Conservation (phyloP, 2,888 invertebrate genomes). For the Drosophila maculinotata region DNA sequence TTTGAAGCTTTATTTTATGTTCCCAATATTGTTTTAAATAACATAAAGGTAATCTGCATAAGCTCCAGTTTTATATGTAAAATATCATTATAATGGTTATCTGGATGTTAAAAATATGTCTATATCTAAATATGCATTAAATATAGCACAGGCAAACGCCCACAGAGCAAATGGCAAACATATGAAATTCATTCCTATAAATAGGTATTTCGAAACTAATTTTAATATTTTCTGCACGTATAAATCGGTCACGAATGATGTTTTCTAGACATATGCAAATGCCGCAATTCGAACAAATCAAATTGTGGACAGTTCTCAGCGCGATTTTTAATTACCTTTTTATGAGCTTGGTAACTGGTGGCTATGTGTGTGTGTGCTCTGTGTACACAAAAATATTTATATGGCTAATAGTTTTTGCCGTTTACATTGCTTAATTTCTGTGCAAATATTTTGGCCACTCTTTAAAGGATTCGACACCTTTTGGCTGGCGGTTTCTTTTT, state of each 20-base stretch:
- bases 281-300: conserved; percentile 70
- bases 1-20: too few species aligned
- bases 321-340: conserved; percentile 62
- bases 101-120: conserved; percentile 5
- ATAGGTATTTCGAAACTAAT: conserved; percentile 65
- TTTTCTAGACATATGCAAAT: conserved; percentile 68
- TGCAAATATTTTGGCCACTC: conserved; percentile 61
- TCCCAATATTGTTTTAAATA: not conserved
- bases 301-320: conserved; percentile 59
- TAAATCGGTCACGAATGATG: conserved; percentile 45
- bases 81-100: not conserved
- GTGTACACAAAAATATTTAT: conserved; percentile 17
- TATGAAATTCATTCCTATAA: conserved; percentile 61
- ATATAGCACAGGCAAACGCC: conserved; percentile 18
- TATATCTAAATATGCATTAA: conserved; percentile 7
- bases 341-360: conserved; percentile 18
- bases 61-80: not conserved
- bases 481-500: conserved; percentile 24
- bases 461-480: conserved; percentile 32
- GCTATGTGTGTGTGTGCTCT: not conserved
- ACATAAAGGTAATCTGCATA: conserved; percentile 16
- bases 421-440: conserved; percentile 69
- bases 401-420: conserved; percentile 50
- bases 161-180: conserved; percentile 53
- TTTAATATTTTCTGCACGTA: conserved; percentile 71